Base-by-base conservation (phyloP, 2,888 invertebrate species). In the Trichopria drosophilae region DNA sequence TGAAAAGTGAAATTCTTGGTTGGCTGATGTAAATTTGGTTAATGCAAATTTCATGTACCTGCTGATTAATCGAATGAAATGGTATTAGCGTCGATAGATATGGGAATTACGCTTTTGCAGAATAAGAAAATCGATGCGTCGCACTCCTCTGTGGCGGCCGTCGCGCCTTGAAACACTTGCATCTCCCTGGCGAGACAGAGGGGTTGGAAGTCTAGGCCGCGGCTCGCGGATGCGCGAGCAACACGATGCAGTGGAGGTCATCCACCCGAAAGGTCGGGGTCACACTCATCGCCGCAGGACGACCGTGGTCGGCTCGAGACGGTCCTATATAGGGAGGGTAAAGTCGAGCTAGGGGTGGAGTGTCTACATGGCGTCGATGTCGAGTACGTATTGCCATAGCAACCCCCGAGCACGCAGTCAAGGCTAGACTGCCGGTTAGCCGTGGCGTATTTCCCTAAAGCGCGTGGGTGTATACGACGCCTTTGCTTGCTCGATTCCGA, bases 261-360 rank as follows among this genome's bases (percentile, higher is more conserved):
- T 75, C 74, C 71, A 75, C 75, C 74, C 73, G 73, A 73, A 75
- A 75, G 75, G 75, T 75, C 75, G 74, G 75, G 75, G 75, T 75
- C 74, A 73, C 66, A 69, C 69, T 69, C 65, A 67, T 67, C 66
- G 65, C 65, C 66, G 66, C 58, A 61, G 62, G 47, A 45, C 46
- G 55, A 55, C 47, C 54, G 55, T 35, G 49, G 49, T 34, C 50
- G 61, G 57, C 46, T 58, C 55, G 53, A 51, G 52, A 52, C 50
- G 43, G 24, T 13, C 37, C 19, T 24, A 43, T 44, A 37, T 43
- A 26, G 39, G 51, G 32, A 19, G 39, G 49, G 24, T 49, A 53
- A 36, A 40, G 15, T 22, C 26, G 22, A 20, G 20, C 5, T 22
- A 15, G 16, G 23, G 24, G 45, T 51, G 15, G 26, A 26, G 26